Conservation (phyloP, 2,888 invertebrate genomes). For the Lasioglossum zephyrum region DNA sequence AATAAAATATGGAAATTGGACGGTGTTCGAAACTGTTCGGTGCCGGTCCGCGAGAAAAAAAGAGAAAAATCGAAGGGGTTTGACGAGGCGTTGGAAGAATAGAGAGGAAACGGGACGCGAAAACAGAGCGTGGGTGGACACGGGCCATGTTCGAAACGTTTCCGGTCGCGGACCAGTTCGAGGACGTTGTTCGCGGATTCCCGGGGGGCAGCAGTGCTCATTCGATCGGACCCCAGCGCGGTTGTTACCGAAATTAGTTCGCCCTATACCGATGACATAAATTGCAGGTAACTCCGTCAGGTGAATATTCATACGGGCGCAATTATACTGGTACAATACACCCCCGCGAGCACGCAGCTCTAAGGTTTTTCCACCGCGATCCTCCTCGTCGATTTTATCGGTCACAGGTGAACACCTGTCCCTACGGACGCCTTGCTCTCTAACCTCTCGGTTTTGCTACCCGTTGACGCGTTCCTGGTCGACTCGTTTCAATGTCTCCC, state of each 20-base stretch:
- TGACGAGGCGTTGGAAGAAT: conserved; percentile 44
- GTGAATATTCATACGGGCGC: conserved; percentile 52
- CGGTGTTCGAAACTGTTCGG: conserved; percentile 72
- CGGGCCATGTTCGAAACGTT: conserved; percentile 59
- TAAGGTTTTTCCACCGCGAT: conserved; percentile 16
- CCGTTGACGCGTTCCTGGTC: too few species aligned
- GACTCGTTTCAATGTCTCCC: neutral
- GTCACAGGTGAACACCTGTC: conserved; percentile 8
- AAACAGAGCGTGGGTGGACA: conserved; percentile 37
- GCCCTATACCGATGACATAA: conserved; percentile 82
- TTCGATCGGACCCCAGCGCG: conserved; percentile 80
- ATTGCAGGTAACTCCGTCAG: conserved; percentile 80
- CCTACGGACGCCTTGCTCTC: neutral
- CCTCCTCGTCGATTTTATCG: conserved; percentile 32
- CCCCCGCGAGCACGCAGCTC: neutral
- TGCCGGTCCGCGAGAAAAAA: neutral
- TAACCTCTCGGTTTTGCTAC: neutral
- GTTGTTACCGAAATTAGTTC: conserved; percentile 84
- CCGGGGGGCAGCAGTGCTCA: conserved; percentile 75
- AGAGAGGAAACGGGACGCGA: conserved; percentile 50
- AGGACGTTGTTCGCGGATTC: conserved; percentile 72
- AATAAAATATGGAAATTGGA: conserved; percentile 83
- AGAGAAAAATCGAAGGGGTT: neutral
- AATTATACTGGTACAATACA: conserved; percentile 23
- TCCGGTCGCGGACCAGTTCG: conserved; percentile 69